Evolutionary conservation across 2,888 invertebrate species (phyloP), one percentile per base, ranked within the genome.

Genomic region (Merodon equestris): DNA sequence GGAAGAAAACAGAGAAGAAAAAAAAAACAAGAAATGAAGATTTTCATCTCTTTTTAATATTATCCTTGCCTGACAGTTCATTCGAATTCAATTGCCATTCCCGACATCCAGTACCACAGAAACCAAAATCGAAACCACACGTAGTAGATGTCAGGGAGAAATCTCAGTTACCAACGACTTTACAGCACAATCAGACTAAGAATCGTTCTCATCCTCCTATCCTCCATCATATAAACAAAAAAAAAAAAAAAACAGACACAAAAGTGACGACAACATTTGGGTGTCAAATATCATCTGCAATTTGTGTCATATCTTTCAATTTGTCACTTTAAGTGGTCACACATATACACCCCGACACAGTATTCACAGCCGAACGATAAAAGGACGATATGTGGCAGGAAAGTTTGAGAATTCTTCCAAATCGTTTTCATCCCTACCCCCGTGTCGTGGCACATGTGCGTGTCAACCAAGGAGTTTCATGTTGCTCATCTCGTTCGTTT

Each of bases 291-390:
- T 79, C 79, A 68, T 79, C 74, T 79, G 79, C 79, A 79, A 79
- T 79, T 79, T 79, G 68, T 79, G 74, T 79, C 79, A 79, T 79
- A 79, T 79, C 79, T 79, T 79, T 79, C 79, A 79, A 79, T 79
- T 79, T 79, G 79, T 79, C 79, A 79, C 79, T 79, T 74, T 79
- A 79, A 79, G 79, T 79, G 79, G 79, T 79, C 74, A 68, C 74
- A 79, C 77, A 79, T 63, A 60, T 38, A 47, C 27, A 14, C 42
- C 64, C 51, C 42, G 68, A 34, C n/a, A 36, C 58, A 40, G 44
- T 50, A 74, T 63, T 57, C 51, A 57, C 45, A 54, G 38, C 60
- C 45, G 63, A 36, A 68, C 58, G 63, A 73, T 63, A 79, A 64
- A 79, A 64, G 68, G 79, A 79, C 74, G 79, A 74, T 74, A 68